Evolutionary conservation across 1,140 invertebrate genomes (phyloP), one percentile per base, ranked within the genome.

Genomic region (Papilio machaon): DNA sequence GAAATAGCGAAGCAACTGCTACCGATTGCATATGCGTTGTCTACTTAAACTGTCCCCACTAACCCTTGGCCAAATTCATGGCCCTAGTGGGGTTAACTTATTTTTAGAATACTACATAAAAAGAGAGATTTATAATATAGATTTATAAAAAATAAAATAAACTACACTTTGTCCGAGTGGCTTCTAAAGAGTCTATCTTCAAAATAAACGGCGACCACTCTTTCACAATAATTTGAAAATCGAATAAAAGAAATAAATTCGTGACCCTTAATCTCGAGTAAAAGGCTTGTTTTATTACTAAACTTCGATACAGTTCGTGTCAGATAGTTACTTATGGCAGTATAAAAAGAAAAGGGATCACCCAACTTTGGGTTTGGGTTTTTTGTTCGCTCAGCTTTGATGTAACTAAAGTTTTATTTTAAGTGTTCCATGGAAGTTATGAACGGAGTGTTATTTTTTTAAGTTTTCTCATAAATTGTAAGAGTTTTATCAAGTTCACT

Each of bases 331-430:
- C 86, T 88, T 88, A 86, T 81, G 82, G 82, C 73, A 82, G 84
- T 89, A 89, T 85, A 87, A 87, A 86, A 90, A 86, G 82, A 82
- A 80, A 91, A 90, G 82, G 88, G 90, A 91, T 92, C 81, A 89
- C 89, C 87, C 88, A 91, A 91, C 82, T 91, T 90, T 83, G 87
- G 88, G 88, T 91, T 90, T 90, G 89, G 88, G 90, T 90, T 89
- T 86, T 89, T 91, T 90, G 87, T 89, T 86, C 89, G 88, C 88
- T 85, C 82, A 81, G 74, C 87, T 89, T 91, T 90, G 84, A 89
- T 88, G 86, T 85, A 90, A 91, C 85, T 88, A 88, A 76, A 85
- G 83, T 85, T 89, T 91, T 91, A 87, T 90, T 91, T 87, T 88
- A 79, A 80, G 78, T 83, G 84, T 81, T 74, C 79, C 84, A 79